phyloP scores from a whole-genome alignment of 2,113 vertebrate species.

The Myotis yumanensis region DNA sequence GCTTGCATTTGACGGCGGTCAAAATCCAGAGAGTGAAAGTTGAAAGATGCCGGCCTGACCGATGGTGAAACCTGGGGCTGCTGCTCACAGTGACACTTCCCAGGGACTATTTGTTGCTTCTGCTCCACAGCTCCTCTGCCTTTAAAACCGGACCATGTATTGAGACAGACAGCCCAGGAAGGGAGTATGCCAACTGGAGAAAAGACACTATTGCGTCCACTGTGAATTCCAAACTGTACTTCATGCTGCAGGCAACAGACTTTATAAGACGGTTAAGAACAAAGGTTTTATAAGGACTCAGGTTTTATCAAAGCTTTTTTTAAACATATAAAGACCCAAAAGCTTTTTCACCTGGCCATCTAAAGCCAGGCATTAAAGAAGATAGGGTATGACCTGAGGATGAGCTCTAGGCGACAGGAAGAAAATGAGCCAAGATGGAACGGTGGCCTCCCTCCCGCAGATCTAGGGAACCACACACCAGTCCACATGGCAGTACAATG shows the following conservation, averaged over 20 bases:
- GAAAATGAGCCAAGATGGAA: not conserved
- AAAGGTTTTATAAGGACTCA: not conserved
- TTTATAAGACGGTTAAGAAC: not conserved
- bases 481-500: not conserved
- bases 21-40: not conserved
- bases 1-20: not conserved
- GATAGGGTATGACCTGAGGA: not conserved
- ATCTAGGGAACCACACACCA: not conserved
- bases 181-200: not conserved
- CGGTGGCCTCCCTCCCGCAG: not conserved
- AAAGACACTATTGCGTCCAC: not conserved
- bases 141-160: not conserved
- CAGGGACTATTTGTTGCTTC: too few relatives aligned
- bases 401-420: not conserved
- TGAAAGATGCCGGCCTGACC: not conserved
- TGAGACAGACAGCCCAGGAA: not conserved
- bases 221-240: not conserved
- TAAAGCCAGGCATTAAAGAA: not conserved
- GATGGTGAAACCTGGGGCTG: not conserved
- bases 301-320: not conserved
- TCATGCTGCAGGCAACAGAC: not conserved
- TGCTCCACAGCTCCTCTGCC: not conserved
- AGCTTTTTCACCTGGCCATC: not conserved
- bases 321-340: not conserved
- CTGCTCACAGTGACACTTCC: not conserved